Evolutionary conservation across 2,888 invertebrate species (phyloP).

Genomic region (Dryomyza anilis): DNA sequence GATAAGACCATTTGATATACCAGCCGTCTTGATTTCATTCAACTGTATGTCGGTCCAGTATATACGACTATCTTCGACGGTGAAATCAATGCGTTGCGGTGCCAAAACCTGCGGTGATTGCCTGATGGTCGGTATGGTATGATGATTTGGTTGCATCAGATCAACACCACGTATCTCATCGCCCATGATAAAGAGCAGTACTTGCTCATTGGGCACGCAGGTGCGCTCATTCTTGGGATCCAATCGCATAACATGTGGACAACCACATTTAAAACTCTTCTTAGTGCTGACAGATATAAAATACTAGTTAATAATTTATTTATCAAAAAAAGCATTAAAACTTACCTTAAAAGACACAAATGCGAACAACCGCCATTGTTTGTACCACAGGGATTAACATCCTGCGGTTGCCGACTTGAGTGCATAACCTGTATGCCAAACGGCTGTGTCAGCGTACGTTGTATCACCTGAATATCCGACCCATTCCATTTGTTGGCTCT

Average conservation of each 20-base stretch:
- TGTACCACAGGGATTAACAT: constrained; percentile 70
- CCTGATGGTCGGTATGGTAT: constrained; percentile 82
- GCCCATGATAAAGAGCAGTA: constrained; percentile 75
- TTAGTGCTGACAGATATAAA: constrained; percentile 62
- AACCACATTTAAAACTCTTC: constrained; percentile 73
- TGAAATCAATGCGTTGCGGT: constrained; percentile 74
- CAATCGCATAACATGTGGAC: constrained; percentile 86
- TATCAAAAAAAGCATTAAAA: neutral
- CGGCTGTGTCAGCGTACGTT: constrained; percentile 83
- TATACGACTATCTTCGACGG: constrained; percentile 69
- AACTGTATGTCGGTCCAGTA: constrained; percentile 81
- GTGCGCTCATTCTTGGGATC: constrained; percentile 66
- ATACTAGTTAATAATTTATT: neutral
- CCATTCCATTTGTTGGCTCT: constrained; percentile 89
- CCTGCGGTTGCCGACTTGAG: constrained; percentile 73
- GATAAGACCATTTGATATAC: constrained; percentile 71
- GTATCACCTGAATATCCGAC: constrained; percentile 76
- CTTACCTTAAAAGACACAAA: constrained; percentile 71
- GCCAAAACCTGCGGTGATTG: constrained; percentile 66
- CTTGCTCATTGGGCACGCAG: constrained; percentile 74
- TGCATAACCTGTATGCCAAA: constrained; percentile 88
- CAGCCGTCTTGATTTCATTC: constrained; percentile 75
- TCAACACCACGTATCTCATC: constrained; percentile 86
- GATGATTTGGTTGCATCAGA: constrained; percentile 74
- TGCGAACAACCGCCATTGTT: constrained; percentile 82